These are phyloP conservation scores for Melanerpes formicivorus DNA, from an alignment of 2,113 vertebrate species.

Conservation along the genomic window DNA sequence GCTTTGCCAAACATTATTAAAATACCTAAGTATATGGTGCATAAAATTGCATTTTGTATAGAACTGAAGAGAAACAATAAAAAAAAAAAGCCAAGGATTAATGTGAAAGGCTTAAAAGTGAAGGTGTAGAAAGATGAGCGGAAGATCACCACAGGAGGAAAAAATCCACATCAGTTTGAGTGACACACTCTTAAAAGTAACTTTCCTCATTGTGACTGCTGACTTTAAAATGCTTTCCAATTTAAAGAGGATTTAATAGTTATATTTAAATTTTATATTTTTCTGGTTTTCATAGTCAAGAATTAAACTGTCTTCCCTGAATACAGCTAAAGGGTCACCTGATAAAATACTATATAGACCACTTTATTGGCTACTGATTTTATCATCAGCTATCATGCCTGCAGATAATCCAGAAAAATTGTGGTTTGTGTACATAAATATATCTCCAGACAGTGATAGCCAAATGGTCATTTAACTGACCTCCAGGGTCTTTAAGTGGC, in stretches of 20 bases:
- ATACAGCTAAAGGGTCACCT: neutral
- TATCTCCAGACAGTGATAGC: neutral
- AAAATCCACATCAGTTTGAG: neutral
- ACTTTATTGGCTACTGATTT: neutral
- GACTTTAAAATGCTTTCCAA: neutral
- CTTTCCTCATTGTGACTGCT: constrained; percentile 7
- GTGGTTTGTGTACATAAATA: constrained; percentile 10
- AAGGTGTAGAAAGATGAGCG: neutral
- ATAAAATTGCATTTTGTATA: constrained; percentile 50
- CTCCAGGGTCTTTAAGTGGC: neutral
- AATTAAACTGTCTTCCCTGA: neutral
- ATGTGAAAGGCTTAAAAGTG: neutral
- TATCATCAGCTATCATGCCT: neutral
- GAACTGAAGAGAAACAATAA: neutral
- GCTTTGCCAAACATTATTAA: neutral
- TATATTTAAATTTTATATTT: constrained; percentile 7
- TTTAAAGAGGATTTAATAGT: neutral
- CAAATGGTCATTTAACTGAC: neutral
- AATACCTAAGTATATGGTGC: constrained; percentile 22
- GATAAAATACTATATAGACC: neutral
- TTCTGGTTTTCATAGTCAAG: neutral
- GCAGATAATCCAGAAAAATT: neutral
- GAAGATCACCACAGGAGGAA: neutral
- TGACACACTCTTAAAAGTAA: neutral
- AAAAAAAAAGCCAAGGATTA: neutral